Conservation (phyloP, 1,140 invertebrate species). For the Procambarus clarkii region DNA sequence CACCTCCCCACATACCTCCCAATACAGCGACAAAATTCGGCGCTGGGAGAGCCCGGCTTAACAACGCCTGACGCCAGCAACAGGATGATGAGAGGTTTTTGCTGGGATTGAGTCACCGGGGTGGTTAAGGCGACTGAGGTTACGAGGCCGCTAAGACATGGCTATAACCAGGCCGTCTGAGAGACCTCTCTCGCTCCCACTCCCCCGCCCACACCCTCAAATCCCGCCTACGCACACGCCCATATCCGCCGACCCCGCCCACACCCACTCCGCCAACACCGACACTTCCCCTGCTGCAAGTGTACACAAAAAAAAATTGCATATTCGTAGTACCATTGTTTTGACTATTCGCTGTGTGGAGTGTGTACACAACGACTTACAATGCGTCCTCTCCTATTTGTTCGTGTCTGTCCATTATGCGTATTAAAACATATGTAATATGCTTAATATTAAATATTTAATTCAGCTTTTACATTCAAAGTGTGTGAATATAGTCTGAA, state of each 20-base stretch:
- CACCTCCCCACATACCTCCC: neutral
- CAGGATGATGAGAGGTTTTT: conserved; percentile 61
- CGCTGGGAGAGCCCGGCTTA: conserved; percentile 34
- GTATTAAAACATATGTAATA: too few relatives aligned
- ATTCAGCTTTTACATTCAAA: too few relatives aligned
- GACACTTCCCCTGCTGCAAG: too few relatives aligned
- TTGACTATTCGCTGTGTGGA: too few relatives aligned
- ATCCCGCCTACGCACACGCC: too few relatives aligned
- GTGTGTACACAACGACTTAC: too few relatives aligned
- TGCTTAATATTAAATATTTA: too few relatives aligned
- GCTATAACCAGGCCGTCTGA: conserved; percentile 5
- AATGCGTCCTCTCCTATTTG: too few relatives aligned
- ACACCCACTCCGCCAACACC: neutral
- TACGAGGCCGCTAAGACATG: conserved; percentile 45
- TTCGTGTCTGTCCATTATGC: too few relatives aligned
- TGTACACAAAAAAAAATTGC: too few relatives aligned
- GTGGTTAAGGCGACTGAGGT: conserved; percentile 60
- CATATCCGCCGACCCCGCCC: neutral
- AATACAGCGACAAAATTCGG: conserved; percentile 7
- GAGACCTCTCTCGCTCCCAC: neutral
- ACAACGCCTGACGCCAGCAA: conserved; percentile 46
- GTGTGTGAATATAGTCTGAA: too few relatives aligned
- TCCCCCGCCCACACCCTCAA: neutral
- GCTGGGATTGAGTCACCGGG: conserved; percentile 61
- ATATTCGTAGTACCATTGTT: too few relatives aligned